Conservation (phyloP, 2,797 vertebrate species). For the Amniataba percoides region DNA sequence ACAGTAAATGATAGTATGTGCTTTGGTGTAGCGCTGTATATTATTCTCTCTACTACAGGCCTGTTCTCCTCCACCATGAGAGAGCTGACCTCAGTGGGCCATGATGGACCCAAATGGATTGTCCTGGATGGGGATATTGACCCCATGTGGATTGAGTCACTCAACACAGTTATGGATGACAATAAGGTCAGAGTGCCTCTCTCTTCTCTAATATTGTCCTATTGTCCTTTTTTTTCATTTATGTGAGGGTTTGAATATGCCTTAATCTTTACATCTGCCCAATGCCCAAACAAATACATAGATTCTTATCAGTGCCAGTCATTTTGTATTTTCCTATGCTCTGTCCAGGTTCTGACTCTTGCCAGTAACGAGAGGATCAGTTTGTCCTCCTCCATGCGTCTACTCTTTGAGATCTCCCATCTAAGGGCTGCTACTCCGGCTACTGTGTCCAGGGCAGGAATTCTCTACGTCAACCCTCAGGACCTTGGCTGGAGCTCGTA, state of each 20-base stretch:
- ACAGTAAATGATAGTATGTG: neutral
- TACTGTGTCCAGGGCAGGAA: slow-evolving; percentile 85
- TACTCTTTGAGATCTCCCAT: slow-evolving; percentile 88
- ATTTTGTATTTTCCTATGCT: neutral
- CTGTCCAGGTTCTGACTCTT: slow-evolving; percentile 83
- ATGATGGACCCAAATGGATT: slow-evolving; percentile 86
- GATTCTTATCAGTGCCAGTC: neutral
- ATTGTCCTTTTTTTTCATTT: neutral
- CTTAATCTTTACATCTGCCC: neutral
- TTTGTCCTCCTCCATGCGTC: slow-evolving; percentile 83
- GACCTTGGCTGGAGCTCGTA: slow-evolving; percentile 88
- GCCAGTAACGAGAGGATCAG: slow-evolving; percentile 87
- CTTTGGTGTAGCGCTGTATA: neutral
- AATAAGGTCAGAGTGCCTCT: slow-evolving; percentile 80
- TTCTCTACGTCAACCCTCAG: slow-evolving; percentile 85
- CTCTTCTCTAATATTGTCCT: neutral
- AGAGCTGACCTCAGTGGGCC: slow-evolving; percentile 80
- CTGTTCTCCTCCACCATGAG: slow-evolving; percentile 88
- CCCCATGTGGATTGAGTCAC: slow-evolving; percentile 88
- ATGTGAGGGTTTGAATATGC: neutral
- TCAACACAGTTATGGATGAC: slow-evolving; percentile 88
- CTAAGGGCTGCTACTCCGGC: slow-evolving; percentile 85
- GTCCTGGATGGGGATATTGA: slow-evolving; percentile 88
- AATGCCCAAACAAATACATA: neutral
- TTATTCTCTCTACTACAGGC: slow-evolving; percentile 59